Conservation (phyloP, 2,888 invertebrate genomes). For the Tachina lurida region DNA sequence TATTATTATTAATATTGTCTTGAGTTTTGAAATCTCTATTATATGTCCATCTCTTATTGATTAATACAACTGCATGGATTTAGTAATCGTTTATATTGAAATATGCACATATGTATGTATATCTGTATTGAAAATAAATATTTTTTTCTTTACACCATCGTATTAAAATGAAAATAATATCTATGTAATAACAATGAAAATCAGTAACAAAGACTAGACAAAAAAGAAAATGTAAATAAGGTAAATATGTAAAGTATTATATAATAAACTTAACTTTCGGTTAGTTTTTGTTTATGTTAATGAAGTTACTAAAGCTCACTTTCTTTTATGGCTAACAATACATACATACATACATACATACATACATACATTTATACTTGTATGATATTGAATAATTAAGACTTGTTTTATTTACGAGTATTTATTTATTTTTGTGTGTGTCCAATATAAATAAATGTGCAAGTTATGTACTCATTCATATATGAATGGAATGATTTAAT, state of each 20-base stretch:
- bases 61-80: too few relatives aligned
- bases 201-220: slow-evolving; percentile 24
- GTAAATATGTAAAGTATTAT: slow-evolving; percentile 29
- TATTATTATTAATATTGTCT: too few relatives aligned
- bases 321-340: slow-evolving; percentile 66
- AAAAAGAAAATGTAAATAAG: slow-evolving; percentile 40
- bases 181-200: slow-evolving; percentile 7
- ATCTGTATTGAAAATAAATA: not conserved
- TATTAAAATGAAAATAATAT: not conserved
- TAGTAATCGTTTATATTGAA: not conserved
- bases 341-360: not conserved
- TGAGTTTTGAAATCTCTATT: too few relatives aligned
- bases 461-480: slow-evolving; percentile 15
- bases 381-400: slow-evolving; percentile 70
- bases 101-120: too few relatives aligned
- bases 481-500: slow-evolving; percentile 1
- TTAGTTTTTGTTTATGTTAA: slow-evolving; percentile 61
- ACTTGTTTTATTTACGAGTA: slow-evolving; percentile 43
- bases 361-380: not conserved
- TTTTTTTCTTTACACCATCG: slow-evolving; percentile 1
- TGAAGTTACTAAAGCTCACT: slow-evolving; percentile 69
- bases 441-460: slow-evolving; percentile 22
- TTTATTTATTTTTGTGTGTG: slow-evolving; percentile 17
- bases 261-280: slow-evolving; percentile 57
- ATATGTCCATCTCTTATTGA: too few relatives aligned